Evolutionary conservation across 1,140 invertebrate genomes (phyloP).

Genomic region (Drosophila erecta): DNA sequence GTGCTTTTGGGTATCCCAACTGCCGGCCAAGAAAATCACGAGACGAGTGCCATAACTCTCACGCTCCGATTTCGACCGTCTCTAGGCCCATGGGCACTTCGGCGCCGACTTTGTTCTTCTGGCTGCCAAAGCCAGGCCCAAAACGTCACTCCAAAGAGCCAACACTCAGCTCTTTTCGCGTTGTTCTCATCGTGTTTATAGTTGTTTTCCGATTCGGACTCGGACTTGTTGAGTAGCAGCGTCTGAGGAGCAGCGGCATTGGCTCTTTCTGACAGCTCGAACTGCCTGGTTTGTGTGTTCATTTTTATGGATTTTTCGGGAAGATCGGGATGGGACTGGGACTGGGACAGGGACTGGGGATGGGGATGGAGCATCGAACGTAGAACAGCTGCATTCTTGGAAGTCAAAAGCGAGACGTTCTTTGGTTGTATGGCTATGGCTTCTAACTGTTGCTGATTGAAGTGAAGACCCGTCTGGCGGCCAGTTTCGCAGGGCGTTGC

Average conservation of each 20-base stretch:
- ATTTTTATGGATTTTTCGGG: slow-evolving; percentile 60
- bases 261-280: slow-evolving; percentile 67
- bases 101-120: slow-evolving; percentile 75
- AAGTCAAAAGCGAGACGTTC: slow-evolving; percentile 53
- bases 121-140: slow-evolving; percentile 59
- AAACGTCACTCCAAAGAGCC: slow-evolving; percentile 73
- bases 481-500: slow-evolving; percentile 65
- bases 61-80: slow-evolving; percentile 59
- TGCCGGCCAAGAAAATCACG: slow-evolving; percentile 21
- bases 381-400: slow-evolving; percentile 68
- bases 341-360: not conserved
- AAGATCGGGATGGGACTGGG: not conserved
- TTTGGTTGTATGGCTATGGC: slow-evolving; percentile 18
- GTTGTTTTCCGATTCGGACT: slow-evolving; percentile 5
- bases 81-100: slow-evolving; percentile 61
- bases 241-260: slow-evolving; percentile 62
- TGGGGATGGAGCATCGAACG: not conserved
- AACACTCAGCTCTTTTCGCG: slow-evolving; percentile 50
- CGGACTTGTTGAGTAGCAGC: slow-evolving; percentile 54
- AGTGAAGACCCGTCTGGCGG: slow-evolving; percentile 10
- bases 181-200: slow-evolving; percentile 41
- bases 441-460: slow-evolving; percentile 69
- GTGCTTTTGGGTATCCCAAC: slow-evolving; percentile 10
- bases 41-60: slow-evolving; percentile 49
- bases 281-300: slow-evolving; percentile 71